Conservation (phyloP, 2,113 vertebrate genomes). For the Lagopus muta region DNA sequence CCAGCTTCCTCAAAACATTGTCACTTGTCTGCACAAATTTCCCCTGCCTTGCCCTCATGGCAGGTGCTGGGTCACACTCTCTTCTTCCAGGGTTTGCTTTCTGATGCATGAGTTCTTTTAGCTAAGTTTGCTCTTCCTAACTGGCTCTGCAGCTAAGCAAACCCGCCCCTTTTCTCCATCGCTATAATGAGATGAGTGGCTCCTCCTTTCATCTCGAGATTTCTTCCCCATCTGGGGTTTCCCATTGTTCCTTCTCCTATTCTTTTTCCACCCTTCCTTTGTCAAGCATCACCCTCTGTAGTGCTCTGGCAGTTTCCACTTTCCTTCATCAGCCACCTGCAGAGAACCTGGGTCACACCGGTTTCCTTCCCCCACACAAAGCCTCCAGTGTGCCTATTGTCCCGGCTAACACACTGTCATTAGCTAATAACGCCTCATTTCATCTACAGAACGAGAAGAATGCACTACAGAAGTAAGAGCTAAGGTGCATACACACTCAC, state of each 20-base stretch:
- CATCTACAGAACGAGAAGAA: neutral
- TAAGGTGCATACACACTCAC: neutral
- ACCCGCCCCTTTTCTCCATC: neutral
- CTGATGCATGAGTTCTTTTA: neutral
- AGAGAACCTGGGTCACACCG: neutral
- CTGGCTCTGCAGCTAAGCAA: neutral
- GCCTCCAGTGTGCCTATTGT: neutral
- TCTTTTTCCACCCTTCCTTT: conserved; percentile 35
- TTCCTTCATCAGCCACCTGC: conserved; percentile 32
- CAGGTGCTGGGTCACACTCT: neutral
- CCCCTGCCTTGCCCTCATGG: neutral
- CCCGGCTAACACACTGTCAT: neutral
- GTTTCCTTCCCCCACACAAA: conserved; percentile 4
- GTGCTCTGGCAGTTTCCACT: conserved; percentile 2
- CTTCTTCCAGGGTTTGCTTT: neutral
- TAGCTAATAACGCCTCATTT: neutral
- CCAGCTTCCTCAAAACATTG: neutral
- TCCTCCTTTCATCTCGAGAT: neutral
- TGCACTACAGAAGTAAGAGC: neutral
- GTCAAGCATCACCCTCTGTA: neutral
- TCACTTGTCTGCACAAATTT: neutral
- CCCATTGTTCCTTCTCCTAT: conserved; percentile 12
- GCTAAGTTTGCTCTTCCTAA: neutral
- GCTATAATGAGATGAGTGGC: neutral
- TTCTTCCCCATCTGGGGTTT: neutral